Evolutionary conservation across 2,888 invertebrate genomes (phyloP), one percentile per base, ranked within the genome.

Genomic region (Tanaodytes sp.): DNA sequence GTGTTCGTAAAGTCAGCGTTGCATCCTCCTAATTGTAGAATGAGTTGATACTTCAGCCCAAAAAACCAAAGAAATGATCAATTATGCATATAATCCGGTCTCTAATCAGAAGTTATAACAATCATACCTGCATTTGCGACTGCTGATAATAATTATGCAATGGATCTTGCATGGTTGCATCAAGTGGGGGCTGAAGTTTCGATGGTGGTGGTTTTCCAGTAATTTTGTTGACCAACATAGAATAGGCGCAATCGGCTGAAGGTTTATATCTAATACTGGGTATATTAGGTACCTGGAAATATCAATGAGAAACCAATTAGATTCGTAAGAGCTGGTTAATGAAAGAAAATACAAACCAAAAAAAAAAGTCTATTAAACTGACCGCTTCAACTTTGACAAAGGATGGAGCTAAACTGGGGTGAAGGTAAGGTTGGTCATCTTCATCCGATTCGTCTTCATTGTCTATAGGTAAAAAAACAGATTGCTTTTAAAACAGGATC

Each of bases 241-340:
- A 93, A 85, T 96, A 96, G 65, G 94, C 91, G 85, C 95, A 95
- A 87, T 94, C 92, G 0, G 92, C 92, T 1, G 93, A 93, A 9
- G 94, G 94, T 80, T 92, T 92, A 86, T 93, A 94, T 75, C 89
- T 89, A 74, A 92, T 91, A 58, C 86, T 87, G 63, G 90, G 89
- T 79, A 91, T 88, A 70, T 85, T 88, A 83, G 83, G 91, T 85
- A 83, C 89, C 88, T 78, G 87, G 85, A 71, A 71, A 73, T 31
- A 49, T 39, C 37, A 23, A n/a, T 33, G 36, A n/a, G n/a, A 27
- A 9, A 27, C 27, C 4, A n/a, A n/a, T n/a, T n/a, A n/a, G n/a
- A n/a, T n/a, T n/a, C n/a, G n/a, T n/a, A n/a, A n/a, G n/a, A n/a
- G n/a, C n/a, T n/a, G n/a, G n/a, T n/a, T n/a, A n/a, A n/a, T n/a